These are phyloP conservation scores for Scaptomyza hsui DNA, from an alignment of 1,140 invertebrate genomes.

Conservation along the genomic window DNA sequence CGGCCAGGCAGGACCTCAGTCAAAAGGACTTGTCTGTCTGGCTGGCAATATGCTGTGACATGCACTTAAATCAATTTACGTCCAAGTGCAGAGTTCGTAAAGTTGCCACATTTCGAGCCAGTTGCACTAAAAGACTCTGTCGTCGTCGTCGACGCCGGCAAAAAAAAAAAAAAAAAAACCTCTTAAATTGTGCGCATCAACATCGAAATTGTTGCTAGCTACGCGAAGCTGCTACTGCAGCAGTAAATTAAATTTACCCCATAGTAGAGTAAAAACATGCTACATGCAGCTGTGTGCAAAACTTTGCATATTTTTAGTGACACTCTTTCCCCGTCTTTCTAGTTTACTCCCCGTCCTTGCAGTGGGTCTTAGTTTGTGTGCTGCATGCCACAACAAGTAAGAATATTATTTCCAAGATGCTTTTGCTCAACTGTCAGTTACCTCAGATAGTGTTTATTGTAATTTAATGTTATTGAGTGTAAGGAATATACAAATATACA, in stretches of 20 bases:
- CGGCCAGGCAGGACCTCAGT: not conserved
- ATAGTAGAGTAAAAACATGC: constrained; percentile 70
- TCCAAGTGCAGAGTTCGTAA: constrained; percentile 39
- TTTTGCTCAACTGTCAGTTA: not conserved
- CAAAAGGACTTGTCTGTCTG: constrained; percentile 1
- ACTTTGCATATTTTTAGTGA: constrained; percentile 69
- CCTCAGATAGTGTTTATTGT: not conserved
- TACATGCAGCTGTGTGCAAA: constrained; percentile 45
- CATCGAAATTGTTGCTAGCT: constrained; percentile 37
- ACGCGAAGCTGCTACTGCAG: constrained; percentile 14
- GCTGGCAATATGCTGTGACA: constrained; percentile 71
- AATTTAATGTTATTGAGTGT: too few relatives aligned
- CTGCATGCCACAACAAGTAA: not conserved
- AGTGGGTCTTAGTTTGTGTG: constrained; percentile 23
- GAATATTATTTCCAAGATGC: too few relatives aligned
- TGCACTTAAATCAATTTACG: constrained; percentile 81
- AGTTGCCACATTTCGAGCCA: constrained; percentile 35
- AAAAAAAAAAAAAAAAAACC: constrained; percentile 9
- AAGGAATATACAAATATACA: too few relatives aligned
- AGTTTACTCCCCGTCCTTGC: not conserved
- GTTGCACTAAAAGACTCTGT: constrained; percentile 42
- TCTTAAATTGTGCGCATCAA: constrained; percentile 70
- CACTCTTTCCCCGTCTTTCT: constrained; percentile 19
- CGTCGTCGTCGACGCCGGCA: not conserved
- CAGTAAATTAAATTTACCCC: constrained; percentile 77